phyloP scores from a whole-genome alignment of 2,888 invertebrate species.

The Nephrotoma flavescens region DNA sequence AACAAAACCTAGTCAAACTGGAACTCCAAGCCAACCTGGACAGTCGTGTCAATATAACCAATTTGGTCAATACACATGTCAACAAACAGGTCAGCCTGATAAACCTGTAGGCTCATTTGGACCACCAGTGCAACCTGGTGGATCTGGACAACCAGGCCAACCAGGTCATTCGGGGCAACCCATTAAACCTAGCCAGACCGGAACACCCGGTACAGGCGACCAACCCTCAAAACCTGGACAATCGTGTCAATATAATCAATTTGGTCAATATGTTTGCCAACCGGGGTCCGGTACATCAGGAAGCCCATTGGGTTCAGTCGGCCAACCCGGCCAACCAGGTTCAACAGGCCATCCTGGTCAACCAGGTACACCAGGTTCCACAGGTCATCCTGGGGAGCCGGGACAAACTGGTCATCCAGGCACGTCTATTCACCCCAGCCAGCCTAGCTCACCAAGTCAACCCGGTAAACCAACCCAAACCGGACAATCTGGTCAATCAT shows the following conservation, averaged over 20 bases:
- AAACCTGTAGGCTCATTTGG: slow-evolving; percentile 12
- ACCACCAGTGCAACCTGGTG: not conserved
- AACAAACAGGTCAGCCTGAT: not conserved
- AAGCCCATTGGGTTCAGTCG: not conserved
- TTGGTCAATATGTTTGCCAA: too few relatives aligned
- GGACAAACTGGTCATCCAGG: not conserved
- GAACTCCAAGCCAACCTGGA: not conserved
- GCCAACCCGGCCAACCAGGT: not conserved
- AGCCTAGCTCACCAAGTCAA: not conserved
- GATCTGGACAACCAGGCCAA: not conserved
- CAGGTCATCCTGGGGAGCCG: not conserved
- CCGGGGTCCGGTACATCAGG: too few relatives aligned
- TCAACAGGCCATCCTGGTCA: not conserved
- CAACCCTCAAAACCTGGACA: slow-evolving; percentile 18
- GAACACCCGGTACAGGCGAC: slow-evolving; percentile 14
- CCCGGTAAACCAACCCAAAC: slow-evolving; percentile 7
- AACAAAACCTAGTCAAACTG: too few relatives aligned
- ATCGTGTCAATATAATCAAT: slow-evolving; percentile 12
- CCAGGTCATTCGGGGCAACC: not conserved
- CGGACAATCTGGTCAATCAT: not conserved
- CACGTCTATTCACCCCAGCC: too few relatives aligned
- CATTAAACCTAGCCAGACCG: not conserved
- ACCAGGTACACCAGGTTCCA: not conserved
- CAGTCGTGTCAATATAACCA: slow-evolving; percentile 8
- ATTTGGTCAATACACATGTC: not conserved